Conservation (phyloP, 2,888 invertebrate species). For the Hymenopus coronatus region DNA sequence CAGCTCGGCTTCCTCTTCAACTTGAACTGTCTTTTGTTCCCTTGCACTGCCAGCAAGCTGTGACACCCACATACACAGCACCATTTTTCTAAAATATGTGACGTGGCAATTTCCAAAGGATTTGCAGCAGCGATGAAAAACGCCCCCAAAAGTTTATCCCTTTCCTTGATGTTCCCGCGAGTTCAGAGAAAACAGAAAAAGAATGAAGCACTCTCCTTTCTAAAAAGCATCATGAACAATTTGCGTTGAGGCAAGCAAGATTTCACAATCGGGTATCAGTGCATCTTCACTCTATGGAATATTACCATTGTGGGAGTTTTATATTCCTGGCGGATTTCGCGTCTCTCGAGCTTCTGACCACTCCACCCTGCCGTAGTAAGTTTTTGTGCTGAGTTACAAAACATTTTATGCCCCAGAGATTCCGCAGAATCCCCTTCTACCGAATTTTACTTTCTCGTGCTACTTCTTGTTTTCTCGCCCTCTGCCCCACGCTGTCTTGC, state of each 20-base stretch:
- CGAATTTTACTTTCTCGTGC: constrained; percentile 29
- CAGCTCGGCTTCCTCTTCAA: background rate
- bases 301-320: background rate
- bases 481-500: constrained; percentile 4
- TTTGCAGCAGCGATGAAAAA: background rate
- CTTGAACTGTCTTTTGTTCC: background rate
- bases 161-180: background rate
- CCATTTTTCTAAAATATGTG: background rate
- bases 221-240: background rate
- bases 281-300: background rate
- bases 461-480: constrained; percentile 16
- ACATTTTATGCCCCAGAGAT: constrained; percentile 32
- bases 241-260: background rate
- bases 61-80: background rate
- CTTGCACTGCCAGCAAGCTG: background rate
- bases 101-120: background rate
- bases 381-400: constrained; percentile 24
- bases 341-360: background rate
- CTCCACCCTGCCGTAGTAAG: background rate
- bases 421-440: constrained; percentile 22
- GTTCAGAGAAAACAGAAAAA: background rate
- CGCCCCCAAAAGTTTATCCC: background rate
- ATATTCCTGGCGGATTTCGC: background rate
- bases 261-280: background rate
- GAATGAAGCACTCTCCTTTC: background rate